phyloP scores from a whole-genome alignment of 2,888 invertebrate species.

The Acholoe squamosa region DNA sequence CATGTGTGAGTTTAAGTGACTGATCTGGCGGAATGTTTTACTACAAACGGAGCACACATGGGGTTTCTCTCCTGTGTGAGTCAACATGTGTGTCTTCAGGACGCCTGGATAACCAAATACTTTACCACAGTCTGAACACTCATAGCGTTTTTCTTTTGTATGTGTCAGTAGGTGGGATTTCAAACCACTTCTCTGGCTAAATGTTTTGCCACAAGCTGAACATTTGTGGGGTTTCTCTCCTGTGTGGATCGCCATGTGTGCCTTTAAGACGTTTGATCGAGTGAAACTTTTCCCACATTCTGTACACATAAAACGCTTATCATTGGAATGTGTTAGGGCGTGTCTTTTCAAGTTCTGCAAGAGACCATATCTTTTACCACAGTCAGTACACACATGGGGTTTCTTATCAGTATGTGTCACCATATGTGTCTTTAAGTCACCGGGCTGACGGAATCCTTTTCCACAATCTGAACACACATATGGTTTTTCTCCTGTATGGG shows the following conservation, averaged over 20 bases:
- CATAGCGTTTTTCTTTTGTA: neutral
- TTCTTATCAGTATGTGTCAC: neutral
- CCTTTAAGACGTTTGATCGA: neutral
- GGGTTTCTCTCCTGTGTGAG: conserved; percentile 29
- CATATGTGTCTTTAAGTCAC: neutral
- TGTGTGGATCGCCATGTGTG: conserved; percentile 31
- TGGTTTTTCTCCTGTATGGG: neutral
- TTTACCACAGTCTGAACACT: conserved; percentile 41
- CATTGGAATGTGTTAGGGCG: neutral
- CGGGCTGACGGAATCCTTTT: neutral
- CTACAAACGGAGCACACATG: conserved; percentile 26
- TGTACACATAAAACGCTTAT: neutral
- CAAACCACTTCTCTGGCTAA: neutral
- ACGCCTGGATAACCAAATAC: neutral
- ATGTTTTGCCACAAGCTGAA: neutral
- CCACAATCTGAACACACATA: neutral
- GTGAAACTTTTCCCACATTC: neutral
- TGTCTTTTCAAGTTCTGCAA: neutral
- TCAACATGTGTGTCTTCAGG: neutral
- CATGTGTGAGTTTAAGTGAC: conserved; percentile 14
- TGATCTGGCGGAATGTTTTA: neutral
- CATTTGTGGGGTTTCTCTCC: neutral
- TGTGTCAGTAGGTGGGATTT: neutral
- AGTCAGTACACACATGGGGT: neutral
- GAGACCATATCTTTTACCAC: neutral